phyloP scores from a whole-genome alignment of 2,797 vertebrate genomes.

The Schizopygopsis malacanthus region DNA sequence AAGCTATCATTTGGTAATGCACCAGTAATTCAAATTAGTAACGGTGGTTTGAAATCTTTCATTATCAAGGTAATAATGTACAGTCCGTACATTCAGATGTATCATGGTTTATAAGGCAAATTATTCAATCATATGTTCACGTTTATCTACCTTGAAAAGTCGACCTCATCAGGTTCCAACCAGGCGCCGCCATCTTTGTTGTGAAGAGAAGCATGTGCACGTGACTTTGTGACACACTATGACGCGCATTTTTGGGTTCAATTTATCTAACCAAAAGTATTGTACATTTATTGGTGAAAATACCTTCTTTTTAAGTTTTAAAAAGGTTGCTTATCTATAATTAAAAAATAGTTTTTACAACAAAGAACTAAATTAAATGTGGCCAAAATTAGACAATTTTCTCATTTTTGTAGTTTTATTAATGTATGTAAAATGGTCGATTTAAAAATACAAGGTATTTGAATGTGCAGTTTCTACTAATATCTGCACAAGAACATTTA shows the following conservation, averaged over 20 bases:
- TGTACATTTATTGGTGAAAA: background rate
- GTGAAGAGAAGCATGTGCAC: background rate
- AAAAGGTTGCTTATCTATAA: no score
- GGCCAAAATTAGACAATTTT: background rate
- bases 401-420: background rate
- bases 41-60: background rate
- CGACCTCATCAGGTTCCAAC: constrained; percentile 53
- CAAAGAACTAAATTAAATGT: background rate
- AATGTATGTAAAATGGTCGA: background rate
- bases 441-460: background rate
- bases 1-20: background rate
- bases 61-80: background rate
- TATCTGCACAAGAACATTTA: no score
- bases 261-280: background rate
- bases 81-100: background rate
- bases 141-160: constrained; percentile 67
- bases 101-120: background rate
- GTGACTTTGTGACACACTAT: background rate
- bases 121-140: background rate
- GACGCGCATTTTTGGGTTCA: background rate
- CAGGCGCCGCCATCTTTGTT: constrained; percentile 77
- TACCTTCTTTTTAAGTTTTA: no score
- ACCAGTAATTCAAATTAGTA: background rate
- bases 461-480: background rate
- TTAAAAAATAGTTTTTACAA: no score